Conservation (phyloP, 2,797 vertebrate genomes). For the Coilia nasus region DNA sequence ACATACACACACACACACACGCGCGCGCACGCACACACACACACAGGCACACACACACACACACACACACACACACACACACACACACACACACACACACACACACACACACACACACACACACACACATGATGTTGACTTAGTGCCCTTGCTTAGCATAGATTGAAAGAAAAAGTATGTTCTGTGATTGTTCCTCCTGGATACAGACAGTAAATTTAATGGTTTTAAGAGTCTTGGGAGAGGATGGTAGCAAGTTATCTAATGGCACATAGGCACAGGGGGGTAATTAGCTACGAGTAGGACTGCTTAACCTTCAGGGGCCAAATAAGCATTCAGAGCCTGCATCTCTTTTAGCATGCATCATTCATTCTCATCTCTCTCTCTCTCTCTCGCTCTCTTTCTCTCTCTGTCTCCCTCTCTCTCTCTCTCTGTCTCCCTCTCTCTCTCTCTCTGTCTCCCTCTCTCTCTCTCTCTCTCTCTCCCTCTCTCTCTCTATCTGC, state of each 20-base stretch:
- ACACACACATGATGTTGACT: background rate
- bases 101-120: background rate
- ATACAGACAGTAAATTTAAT: background rate
- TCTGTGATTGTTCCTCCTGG: background rate
- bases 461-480: background rate
- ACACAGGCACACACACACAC: slow-evolving; percentile 45
- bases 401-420: no score
- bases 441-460: background rate
- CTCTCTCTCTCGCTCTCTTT: background rate
- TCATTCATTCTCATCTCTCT: background rate
- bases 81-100: background rate
- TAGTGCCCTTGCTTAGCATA: background rate
- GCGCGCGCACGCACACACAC: background rate
- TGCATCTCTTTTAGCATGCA: slow-evolving; percentile 1
- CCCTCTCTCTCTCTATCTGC: background rate
- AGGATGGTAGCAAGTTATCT: background rate
- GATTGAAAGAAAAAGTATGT: background rate
- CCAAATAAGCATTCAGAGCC: background rate
- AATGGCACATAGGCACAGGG: background rate
- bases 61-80: background rate
- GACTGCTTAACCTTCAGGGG: slow-evolving; percentile 45
- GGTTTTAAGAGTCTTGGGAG: background rate
- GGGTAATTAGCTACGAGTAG: slow-evolving; percentile 35
- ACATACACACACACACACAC: background rate
- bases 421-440: background rate